Evolutionary conservation across 2,797 vertebrate genomes (phyloP).

Genomic region (Rhynchonycteris naso): DNA sequence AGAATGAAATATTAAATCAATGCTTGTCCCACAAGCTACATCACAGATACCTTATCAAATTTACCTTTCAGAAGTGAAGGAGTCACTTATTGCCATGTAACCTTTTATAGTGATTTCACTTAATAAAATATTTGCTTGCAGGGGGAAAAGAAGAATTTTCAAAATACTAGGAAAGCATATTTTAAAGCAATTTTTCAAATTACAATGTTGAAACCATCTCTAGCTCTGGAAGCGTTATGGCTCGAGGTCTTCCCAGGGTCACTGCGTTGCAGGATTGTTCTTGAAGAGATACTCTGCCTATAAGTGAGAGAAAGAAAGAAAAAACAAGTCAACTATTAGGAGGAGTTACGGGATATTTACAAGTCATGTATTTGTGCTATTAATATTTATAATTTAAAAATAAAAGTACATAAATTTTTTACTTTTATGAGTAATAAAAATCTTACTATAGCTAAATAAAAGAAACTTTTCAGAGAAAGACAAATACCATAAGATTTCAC

Average conservation of each 20-base stretch:
- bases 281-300: slow-evolving; percentile 95
- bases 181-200: slow-evolving; percentile 4
- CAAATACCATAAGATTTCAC: not conserved
- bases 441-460: not conserved
- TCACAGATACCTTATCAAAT: not conserved
- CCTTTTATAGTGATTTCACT: slow-evolving; percentile 1
- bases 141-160: not conserved
- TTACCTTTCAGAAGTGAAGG: not conserved
- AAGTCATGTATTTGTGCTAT: not conserved
- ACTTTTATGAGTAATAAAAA: slow-evolving; percentile 1
- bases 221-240: slow-evolving; percentile 55
- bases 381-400: not conserved
- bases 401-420: not conserved
- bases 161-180: not conserved
- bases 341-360: not conserved
- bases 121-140: slow-evolving; percentile 5
- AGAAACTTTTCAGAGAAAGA: not conserved
- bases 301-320: slow-evolving; percentile 74
- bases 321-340: not conserved
- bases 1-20: not conserved
- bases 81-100: not conserved
- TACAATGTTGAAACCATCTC: not conserved
- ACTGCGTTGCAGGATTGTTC: slow-evolving; percentile 88
- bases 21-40: not conserved
- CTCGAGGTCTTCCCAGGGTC: slow-evolving; percentile 59